Base-by-base conservation (phyloP, 2,888 invertebrate species). In the Netelia melanura region DNA sequence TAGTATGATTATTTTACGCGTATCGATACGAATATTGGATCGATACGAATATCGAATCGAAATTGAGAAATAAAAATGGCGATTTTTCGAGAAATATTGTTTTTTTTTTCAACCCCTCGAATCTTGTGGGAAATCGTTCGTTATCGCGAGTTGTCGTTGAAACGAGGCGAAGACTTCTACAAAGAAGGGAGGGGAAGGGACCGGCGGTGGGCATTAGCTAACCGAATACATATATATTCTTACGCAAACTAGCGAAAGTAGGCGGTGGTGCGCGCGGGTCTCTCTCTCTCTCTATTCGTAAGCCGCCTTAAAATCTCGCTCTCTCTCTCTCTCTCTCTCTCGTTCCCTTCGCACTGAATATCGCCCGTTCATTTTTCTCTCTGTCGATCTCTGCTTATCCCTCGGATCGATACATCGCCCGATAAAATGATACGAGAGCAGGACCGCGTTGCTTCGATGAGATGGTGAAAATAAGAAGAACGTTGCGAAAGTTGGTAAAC, bases 211-310 rank as follows among this genome's bases (percentile, higher is more conserved):
- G 67, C 90, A 90, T 92, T 92, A 91, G 90, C 89, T 90, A 92
- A 92, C 89, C 90, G 89, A 90, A 91, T 89, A 91, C 88, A 89
- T 90, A 88, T 87, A 87, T 89, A 87, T 90, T 92, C 90, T 93
- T 93, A 92, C 93, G 93, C 92, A 93, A 93, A 92, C 91, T 91
- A 92, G 93, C 92, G 93, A 93, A 93, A 93, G 93, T 92, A 91
- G 91, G 90, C 90, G 90, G 90, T 85, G 82, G 76, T 74, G 74
- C 72, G 85, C 14, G 3, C 61, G 75, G 75, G 56, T 79, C 79
- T 70, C 74, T 74, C 48, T 65, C 52, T 79, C 62, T 17, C 30
- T 52, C 17, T 17, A 17, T 30, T 30, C 30, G 30, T 30, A 30
- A 30, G 64, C 77, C 58, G 67, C 72, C 64, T 58, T 23, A 56